These are phyloP conservation scores for Cossypha dichroa DNA, from an alignment of 2,797 vertebrate species.

Conservation along the genomic window DNA sequence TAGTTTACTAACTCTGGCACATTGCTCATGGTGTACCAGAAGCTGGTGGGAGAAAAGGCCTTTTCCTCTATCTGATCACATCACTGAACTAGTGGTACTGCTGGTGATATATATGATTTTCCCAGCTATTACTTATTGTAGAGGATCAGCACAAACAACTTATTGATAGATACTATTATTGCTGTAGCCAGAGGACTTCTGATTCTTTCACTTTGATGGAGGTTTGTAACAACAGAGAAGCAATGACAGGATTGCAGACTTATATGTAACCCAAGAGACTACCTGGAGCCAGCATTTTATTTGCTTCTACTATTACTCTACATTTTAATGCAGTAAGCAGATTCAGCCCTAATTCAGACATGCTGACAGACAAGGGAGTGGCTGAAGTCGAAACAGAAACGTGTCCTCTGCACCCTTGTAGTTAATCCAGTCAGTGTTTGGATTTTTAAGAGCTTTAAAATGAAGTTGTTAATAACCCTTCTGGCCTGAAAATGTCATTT, in stretches of 20 bases:
- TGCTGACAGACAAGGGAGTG: conserved; percentile 56
- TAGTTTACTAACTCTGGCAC: background rate
- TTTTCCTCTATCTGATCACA: background rate
- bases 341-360: conserved; percentile 60
- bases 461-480: conserved; percentile 7
- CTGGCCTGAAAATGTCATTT: conserved; percentile 29
- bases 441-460: conserved; percentile 35
- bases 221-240: background rate
- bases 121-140: background rate
- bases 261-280: background rate
- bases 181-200: background rate
- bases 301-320: background rate
- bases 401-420: conserved; percentile 15
- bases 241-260: background rate
- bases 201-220: background rate
- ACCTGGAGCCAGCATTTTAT: conserved; percentile 9
- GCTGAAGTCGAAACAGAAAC: conserved; percentile 53
- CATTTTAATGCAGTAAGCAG: conserved; percentile 40
- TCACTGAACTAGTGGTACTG: background rate
- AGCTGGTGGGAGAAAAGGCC: background rate
- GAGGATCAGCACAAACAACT: background rate
- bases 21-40: background rate
- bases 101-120: background rate
- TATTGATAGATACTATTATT: background rate
- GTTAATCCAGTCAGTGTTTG: conserved; percentile 31